phyloP scores from a whole-genome alignment of 2,797 vertebrate species.

The Chiloscyllium punctatum region DNA sequence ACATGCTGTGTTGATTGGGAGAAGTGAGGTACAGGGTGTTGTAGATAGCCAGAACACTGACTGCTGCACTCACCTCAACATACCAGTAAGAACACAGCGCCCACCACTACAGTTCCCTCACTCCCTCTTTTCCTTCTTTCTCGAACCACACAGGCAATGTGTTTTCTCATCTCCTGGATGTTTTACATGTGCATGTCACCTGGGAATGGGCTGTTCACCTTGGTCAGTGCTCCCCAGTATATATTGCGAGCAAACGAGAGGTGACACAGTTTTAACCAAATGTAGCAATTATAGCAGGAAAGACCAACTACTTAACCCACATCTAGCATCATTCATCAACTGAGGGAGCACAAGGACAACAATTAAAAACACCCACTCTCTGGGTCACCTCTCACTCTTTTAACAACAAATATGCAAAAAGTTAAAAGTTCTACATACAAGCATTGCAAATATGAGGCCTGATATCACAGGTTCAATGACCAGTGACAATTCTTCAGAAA shows the following conservation, averaged over 20 bases:
- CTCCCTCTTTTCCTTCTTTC: neutral
- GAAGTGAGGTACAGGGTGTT: neutral
- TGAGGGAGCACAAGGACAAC: neutral
- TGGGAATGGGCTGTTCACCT: too few species aligned
- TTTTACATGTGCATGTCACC: too few species aligned
- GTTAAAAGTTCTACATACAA: neutral
- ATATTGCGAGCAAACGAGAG: too few species aligned
- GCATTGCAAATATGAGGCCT: neutral
- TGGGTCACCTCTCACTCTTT: neutral
- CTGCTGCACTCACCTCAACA: neutral
- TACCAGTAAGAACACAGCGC: neutral
- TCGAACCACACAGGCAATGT: neutral
- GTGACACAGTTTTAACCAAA: neutral
- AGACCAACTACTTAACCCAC: neutral
- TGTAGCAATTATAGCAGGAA: neutral
- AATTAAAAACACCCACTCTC: neutral
- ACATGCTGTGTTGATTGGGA: neutral
- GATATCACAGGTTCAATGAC: neutral
- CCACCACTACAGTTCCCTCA: neutral
- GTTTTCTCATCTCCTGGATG: too few species aligned
- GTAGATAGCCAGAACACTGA: neutral
- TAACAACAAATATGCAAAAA: neutral
- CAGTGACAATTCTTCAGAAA: neutral
- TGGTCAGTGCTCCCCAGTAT: too few species aligned
- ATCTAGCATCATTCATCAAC: neutral